A percentile compares a stretch with the other conserved stretches of the same genome.
These are phyloP conservation scores for Geococcyx californianus DNA, from an alignment of 2,113 vertebrate species.

Conservation along the genomic window DNA sequence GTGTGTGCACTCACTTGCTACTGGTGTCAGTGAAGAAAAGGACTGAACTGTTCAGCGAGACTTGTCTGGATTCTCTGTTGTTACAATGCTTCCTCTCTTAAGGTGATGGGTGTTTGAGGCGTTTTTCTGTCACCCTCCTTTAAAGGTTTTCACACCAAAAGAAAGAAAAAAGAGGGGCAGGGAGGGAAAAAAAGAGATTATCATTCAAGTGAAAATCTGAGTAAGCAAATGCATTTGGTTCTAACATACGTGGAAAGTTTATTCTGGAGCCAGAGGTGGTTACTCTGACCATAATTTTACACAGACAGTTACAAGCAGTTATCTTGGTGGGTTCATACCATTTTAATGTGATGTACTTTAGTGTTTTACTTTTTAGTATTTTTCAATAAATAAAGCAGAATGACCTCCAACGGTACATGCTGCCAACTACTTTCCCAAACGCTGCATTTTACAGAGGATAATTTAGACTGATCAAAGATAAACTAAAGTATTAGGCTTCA, in stretches of 20 bases:
- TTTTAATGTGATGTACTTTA: slow-evolving; percentile 53
- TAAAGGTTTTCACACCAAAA: slow-evolving; percentile 12
- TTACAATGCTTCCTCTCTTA: not conserved
- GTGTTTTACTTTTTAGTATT: slow-evolving; percentile 65
- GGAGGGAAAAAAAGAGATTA: not conserved
- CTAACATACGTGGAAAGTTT: slow-evolving; percentile 59
- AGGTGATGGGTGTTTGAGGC: not conserved
- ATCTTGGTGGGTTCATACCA: slow-evolving; percentile 56
- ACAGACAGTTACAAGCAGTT: slow-evolving; percentile 57
- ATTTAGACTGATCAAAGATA: slow-evolving; percentile 76
- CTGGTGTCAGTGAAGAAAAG: not conserved
- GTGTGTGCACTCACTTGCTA: not conserved
- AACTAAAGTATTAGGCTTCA: slow-evolving; percentile 66
- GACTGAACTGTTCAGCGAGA: not conserved
- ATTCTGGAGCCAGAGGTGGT: slow-evolving; percentile 65
- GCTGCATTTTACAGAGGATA: slow-evolving; percentile 44
- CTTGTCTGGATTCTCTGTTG: not conserved
- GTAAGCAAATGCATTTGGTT: slow-evolving; percentile 76
- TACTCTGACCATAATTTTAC: slow-evolving; percentile 66
- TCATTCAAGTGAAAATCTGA: slow-evolving; percentile 71
- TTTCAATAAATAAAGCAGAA: slow-evolving; percentile 73
- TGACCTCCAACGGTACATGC: slow-evolving; percentile 8
- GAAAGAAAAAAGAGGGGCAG: not conserved
- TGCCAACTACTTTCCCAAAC: slow-evolving; percentile 65
- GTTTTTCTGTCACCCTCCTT: not conserved